Evolutionary conservation across 2,888 invertebrate species (phyloP).

Genomic region (Lysandra coridon): DNA sequence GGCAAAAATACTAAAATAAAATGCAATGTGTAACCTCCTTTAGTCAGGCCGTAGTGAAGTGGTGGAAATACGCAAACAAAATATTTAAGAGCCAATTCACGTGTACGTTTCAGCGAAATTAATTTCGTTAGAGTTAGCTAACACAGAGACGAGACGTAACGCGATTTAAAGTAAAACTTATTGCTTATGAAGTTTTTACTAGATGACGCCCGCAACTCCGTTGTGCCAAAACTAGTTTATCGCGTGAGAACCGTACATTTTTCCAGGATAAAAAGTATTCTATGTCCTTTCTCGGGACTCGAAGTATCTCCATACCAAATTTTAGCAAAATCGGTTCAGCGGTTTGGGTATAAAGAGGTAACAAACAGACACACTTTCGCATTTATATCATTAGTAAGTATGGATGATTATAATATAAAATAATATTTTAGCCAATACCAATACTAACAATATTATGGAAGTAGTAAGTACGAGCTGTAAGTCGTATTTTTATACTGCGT

Average conservation of each 20-base stretch:
- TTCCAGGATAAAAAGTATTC: too few relatives aligned
- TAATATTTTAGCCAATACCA: too few relatives aligned
- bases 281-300: too few relatives aligned
- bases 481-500: not conserved
- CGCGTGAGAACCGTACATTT: too few relatives aligned
- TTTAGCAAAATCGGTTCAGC: too few relatives aligned
- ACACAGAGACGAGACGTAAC: not conserved
- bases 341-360: too few relatives aligned
- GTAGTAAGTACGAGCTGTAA: not conserved
- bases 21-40: not conserved
- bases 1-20: not conserved
- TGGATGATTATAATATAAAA: too few relatives aligned
- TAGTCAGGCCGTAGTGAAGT: not conserved
- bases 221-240: too few relatives aligned
- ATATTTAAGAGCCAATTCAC: constrained; percentile 6
- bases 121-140: not conserved
- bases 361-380: not conserved
- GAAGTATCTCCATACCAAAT: too few relatives aligned
- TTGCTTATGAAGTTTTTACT: not conserved
- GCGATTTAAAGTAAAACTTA: not conserved
- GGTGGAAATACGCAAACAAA: not conserved
- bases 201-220: too few relatives aligned
- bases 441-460: too few relatives aligned
- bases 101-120: not conserved
- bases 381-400: not conserved